A percentile compares a stretch with the other conserved stretches of the same genome.
Evolutionary conservation across 1,140 invertebrate species (phyloP).

Genomic region (Drosophila leontia): DNA sequence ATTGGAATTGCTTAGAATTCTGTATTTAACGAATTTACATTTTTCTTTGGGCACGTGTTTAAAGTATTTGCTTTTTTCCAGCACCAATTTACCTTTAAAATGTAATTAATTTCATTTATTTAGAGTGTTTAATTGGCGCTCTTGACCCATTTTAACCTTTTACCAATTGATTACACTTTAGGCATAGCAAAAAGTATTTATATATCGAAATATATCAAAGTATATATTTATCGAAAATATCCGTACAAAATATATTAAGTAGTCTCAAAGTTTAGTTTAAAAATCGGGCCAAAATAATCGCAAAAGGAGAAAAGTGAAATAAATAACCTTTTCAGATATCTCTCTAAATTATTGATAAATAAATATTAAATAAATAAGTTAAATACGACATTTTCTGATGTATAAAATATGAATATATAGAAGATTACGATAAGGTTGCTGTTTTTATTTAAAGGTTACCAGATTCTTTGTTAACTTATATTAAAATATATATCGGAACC

Average conservation of each 20-base stretch:
- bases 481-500: background rate
- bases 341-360: no score
- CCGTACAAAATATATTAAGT: background rate
- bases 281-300: no score
- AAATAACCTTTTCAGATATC: no score
- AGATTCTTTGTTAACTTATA: background rate
- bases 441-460: no score
- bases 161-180: background rate
- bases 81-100: background rate
- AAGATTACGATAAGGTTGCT: no score
- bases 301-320: no score
- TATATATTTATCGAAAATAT: background rate
- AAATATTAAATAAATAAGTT: no score
- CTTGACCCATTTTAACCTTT: background rate
- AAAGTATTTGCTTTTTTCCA: background rate
- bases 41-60: background rate
- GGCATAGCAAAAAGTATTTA: background rate
- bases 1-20: no score
- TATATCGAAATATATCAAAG: background rate
- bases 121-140: background rate
- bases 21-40: background rate
- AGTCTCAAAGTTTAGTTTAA: background rate
- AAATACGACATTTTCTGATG: no score
- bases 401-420: no score
- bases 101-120: background rate